Evolutionary conservation across 2,113 vertebrate species (phyloP).

Genomic region (Perca fluviatilis): DNA sequence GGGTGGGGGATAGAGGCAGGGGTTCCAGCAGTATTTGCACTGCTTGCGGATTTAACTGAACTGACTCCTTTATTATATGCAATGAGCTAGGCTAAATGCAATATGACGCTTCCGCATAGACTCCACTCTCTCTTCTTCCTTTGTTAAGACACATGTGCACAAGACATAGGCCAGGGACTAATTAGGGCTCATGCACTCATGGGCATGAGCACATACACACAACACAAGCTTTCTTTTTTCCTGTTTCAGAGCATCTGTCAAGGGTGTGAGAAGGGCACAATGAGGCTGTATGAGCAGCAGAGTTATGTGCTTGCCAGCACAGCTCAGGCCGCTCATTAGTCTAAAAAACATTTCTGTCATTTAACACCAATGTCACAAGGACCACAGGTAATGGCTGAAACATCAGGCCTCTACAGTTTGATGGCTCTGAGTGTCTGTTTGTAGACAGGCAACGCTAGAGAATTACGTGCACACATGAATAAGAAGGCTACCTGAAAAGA

Average conservation of each 20-base stretch:
- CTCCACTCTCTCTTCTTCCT: slow-evolving; percentile 48
- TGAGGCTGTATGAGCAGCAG: slow-evolving; percentile 50
- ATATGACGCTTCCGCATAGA: slow-evolving; percentile 38
- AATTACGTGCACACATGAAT: slow-evolving; percentile 20
- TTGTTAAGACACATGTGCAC: slow-evolving; percentile 55
- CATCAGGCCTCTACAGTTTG: slow-evolving; percentile 19
- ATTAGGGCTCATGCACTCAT: slow-evolving; percentile 56
- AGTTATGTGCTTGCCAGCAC: slow-evolving; percentile 51
- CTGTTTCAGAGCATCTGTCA: slow-evolving; percentile 60
- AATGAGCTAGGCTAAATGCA: slow-evolving; percentile 44
- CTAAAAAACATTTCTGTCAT: slow-evolving; percentile 47
- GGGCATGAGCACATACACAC: slow-evolving; percentile 5
- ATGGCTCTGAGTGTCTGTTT: slow-evolving; percentile 17
- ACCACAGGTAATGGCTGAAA: slow-evolving; percentile 47
- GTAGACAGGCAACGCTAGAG: background rate
- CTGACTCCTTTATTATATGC: slow-evolving; percentile 45
- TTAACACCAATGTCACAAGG: slow-evolving; percentile 54
- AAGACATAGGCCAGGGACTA: slow-evolving; percentile 62
- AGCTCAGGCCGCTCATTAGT: slow-evolving; percentile 64
- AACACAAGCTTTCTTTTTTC: slow-evolving; percentile 41
- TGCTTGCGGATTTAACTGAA: slow-evolving; percentile 56
- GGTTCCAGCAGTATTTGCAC: slow-evolving; percentile 53
- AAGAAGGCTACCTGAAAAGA: slow-evolving; percentile 5
- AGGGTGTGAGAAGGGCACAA: slow-evolving; percentile 67
- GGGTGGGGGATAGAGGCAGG: slow-evolving; percentile 29